These are phyloP conservation scores for Pluvialis apricaria DNA, from an alignment of 2,113 vertebrate species.

Conservation along the genomic window DNA sequence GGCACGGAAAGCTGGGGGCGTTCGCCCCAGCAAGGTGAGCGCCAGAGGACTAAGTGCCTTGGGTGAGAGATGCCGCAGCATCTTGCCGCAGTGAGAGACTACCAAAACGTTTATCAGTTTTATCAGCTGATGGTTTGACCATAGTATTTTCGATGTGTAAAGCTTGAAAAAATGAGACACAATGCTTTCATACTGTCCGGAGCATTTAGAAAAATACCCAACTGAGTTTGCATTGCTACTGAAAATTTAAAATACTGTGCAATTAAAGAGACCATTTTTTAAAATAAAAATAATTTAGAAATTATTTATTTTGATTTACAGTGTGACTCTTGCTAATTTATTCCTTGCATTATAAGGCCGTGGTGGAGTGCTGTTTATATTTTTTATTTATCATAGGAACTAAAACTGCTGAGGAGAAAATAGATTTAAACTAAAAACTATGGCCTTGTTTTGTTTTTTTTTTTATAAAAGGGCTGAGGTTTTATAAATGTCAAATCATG, in stretches of 20 bases:
- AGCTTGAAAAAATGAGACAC: background rate
- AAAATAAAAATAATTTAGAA: background rate
- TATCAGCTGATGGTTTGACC: background rate
- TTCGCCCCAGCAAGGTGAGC: background rate
- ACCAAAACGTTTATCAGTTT: background rate
- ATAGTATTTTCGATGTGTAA: background rate
- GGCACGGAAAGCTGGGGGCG: background rate
- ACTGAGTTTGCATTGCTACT: conserved; percentile 37
- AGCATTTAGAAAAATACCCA: conserved; percentile 11
- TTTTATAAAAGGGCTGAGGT: conserved; percentile 35
- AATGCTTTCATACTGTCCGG: background rate
- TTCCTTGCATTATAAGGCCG: conserved; percentile 3
- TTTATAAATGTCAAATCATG: conserved; percentile 12
- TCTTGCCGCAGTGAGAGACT: background rate
- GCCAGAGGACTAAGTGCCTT: background rate
- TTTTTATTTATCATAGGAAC: conserved; percentile 26
- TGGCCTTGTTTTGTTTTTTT: conserved; percentile 1
- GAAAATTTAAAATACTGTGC: conserved; percentile 50
- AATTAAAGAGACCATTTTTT: conserved; percentile 40
- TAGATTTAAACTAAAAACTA: background rate
- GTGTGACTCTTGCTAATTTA: conserved; percentile 54
- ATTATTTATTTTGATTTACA: conserved; percentile 62
- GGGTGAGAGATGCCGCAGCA: background rate
- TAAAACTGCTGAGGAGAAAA: background rate
- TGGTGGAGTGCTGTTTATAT: background rate